Conservation (phyloP, 2,797 vertebrate genomes). For the Coracias cyanogaster region DNA sequence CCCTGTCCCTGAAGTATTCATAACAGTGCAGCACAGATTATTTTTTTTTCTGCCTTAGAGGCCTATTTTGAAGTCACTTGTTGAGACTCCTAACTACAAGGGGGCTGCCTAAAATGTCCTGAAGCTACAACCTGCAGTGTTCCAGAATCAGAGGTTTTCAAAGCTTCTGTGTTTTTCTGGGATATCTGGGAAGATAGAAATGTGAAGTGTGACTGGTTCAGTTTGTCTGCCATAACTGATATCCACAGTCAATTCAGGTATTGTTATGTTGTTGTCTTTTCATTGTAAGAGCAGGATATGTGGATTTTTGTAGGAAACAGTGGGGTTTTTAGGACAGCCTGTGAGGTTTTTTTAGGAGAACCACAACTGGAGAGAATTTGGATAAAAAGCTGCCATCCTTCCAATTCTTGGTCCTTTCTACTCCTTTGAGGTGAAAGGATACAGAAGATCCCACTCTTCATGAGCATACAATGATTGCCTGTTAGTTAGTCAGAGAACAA, state of each 20-base stretch:
- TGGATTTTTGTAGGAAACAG: not conserved
- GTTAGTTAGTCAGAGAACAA: not conserved
- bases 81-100: not conserved
- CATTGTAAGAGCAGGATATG: not conserved
- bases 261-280: not conserved
- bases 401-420: not conserved
- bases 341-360: not conserved
- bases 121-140: not conserved
- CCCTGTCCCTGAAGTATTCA: not conserved
- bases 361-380: not conserved
- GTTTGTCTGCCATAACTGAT: not conserved
- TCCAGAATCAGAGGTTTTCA: slow-evolving; percentile 5
- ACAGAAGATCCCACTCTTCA: not conserved
- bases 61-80: not conserved
- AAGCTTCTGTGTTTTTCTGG: not conserved
- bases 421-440: not conserved
- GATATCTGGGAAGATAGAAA: not conserved
- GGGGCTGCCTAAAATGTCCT: not conserved
- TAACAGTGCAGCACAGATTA: not conserved
- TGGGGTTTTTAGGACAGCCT: not conserved
- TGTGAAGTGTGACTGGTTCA: not conserved
- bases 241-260: not conserved
- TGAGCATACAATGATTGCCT: not conserved
- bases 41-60: not conserved
- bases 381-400: not conserved